Percentiles rank a stretch among this genome's conserved stretches.
Conservation (phyloP, 2,888 invertebrate genomes). For the Atrina japonica region DNA sequence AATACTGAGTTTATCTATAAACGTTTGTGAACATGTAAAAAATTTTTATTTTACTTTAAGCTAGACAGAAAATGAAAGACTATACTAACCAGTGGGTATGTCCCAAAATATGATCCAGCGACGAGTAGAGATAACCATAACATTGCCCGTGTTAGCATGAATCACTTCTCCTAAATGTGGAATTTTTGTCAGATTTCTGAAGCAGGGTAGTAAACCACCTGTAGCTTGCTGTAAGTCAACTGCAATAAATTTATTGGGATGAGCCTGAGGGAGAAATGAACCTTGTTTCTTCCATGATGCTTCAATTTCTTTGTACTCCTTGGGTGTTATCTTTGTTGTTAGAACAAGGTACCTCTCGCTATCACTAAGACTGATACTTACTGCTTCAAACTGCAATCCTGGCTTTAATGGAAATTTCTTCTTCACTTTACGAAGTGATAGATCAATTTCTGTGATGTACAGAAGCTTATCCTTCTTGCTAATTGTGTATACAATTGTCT, state of each 20-base stretch:
- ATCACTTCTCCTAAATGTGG: slow-evolving; percentile 66
- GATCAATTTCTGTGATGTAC: slow-evolving; percentile 53
- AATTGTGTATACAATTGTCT: slow-evolving; percentile 45
- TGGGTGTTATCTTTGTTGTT: slow-evolving; percentile 50
- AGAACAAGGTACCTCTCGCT: slow-evolving; percentile 64
- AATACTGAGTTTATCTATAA: no score
- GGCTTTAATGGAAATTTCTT: slow-evolving; percentile 59
- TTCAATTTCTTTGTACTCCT: slow-evolving; percentile 66
- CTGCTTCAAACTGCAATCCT: slow-evolving; percentile 49
- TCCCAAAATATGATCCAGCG: slow-evolving; percentile 71
- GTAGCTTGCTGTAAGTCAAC: slow-evolving; percentile 62
- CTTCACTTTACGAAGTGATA: slow-evolving; percentile 51
- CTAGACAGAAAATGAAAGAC: no score
- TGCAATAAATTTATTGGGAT: slow-evolving; percentile 64
- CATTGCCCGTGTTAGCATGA: slow-evolving; percentile 60
- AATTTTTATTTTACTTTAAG: no score
- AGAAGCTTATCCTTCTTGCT: slow-evolving; percentile 50
- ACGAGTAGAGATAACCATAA: slow-evolving; percentile 61
- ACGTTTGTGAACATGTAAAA: no score
- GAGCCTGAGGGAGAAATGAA: slow-evolving; percentile 59
- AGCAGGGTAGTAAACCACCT: slow-evolving; percentile 61
- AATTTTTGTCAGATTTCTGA: slow-evolving; percentile 66
- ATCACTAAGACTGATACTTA: slow-evolving; percentile 55
- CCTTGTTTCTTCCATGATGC: slow-evolving; percentile 58
- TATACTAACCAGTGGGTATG: slow-evolving; percentile 63